Evolutionary conservation across 2,797 vertebrate genomes (phyloP).

Genomic region (Propithecus perrieri): DNA sequence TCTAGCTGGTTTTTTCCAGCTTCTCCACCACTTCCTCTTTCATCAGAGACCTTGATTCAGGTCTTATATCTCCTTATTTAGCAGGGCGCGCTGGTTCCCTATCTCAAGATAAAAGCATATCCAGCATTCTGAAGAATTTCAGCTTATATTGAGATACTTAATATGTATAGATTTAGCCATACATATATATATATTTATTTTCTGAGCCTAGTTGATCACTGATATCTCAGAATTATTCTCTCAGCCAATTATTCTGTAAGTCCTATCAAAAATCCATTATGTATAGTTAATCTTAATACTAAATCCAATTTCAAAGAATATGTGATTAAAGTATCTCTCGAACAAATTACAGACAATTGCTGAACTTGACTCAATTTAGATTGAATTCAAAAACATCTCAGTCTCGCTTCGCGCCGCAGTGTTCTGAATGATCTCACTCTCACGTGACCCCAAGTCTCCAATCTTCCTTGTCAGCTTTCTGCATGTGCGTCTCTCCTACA

Average conservation of each 20-base stretch:
- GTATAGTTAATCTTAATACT: slow-evolving; percentile 58
- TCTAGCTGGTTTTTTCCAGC: no score
- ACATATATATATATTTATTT: neutral
- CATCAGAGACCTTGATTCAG: no score
- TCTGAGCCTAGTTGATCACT: slow-evolving; percentile 36
- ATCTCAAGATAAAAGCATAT: neutral
- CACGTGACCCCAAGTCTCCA: neutral
- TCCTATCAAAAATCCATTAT: slow-evolving; percentile 64
- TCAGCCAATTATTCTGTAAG: slow-evolving; percentile 46
- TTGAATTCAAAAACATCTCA: slow-evolving; percentile 34
- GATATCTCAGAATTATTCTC: slow-evolving; percentile 52
- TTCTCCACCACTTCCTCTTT: no score
- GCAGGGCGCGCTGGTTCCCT: no score
- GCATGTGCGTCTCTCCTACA: neutral
- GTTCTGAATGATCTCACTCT: neutral
- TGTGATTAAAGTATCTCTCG: slow-evolving; percentile 64
- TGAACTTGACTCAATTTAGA: slow-evolving; percentile 67
- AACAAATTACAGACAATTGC: slow-evolving; percentile 65
- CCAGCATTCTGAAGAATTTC: slow-evolving; percentile 15
- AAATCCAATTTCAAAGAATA: slow-evolving; percentile 69
- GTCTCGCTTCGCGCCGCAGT: neutral
- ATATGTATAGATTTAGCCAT: neutral
- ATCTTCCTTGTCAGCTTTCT: neutral
- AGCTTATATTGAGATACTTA: neutral
- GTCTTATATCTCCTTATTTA: no score